Base-by-base conservation (phyloP, 1,140 invertebrate genomes). In the Stegodyphus mimosarum region DNA sequence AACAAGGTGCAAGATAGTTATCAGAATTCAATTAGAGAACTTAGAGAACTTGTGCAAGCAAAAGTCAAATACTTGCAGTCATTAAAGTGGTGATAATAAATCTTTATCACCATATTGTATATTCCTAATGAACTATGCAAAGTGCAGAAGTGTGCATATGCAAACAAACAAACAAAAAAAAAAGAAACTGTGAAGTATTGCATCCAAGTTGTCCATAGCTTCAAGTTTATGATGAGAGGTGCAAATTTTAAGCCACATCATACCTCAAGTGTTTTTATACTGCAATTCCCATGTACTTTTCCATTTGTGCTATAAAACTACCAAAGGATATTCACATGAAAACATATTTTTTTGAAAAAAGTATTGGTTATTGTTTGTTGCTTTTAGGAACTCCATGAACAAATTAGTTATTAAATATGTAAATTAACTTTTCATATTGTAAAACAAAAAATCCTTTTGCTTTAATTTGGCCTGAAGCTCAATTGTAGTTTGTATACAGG, bases 11-110 rank as follows among this genome's bases (percentile, higher is more conserved):
- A 89, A 73, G 88, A 88, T 69, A 90, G 90, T 83, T 90, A 90
- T 63, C 88, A 90, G 52, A 84, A 88, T 69, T 90, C 90, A 48
- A 86, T 89, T n/a, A 87, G 89, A 75, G 89, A 90, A 88, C 84
- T 91, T 6, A 88, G 86, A n/a, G 88, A 89, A 77, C 72, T 89
- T 66, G 52, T 90, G n/a, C 87, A 89, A 79, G 87, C 88, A 71
- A 90, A 91, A 88, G 72, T 90, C 55, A 88, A 89, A 87, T 90
- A 90, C 87, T 87, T 90, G 9, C 88, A 88, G 64, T 89, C 88
- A 13, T 79, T 90, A 49, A 88, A 88, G 81, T 87, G 89, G 80
- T 90, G 88, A 90, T 76, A 53, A 2, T n/a, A 67, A n/a, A 67
- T 7, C n/a, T 67, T 15, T 17, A 17, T 67, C 17, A 17, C 15